A percentile compares a stretch with the other conserved stretches of the same genome.
Conservation (phyloP, 2,888 invertebrate genomes). For the Athrips mouffetella region DNA sequence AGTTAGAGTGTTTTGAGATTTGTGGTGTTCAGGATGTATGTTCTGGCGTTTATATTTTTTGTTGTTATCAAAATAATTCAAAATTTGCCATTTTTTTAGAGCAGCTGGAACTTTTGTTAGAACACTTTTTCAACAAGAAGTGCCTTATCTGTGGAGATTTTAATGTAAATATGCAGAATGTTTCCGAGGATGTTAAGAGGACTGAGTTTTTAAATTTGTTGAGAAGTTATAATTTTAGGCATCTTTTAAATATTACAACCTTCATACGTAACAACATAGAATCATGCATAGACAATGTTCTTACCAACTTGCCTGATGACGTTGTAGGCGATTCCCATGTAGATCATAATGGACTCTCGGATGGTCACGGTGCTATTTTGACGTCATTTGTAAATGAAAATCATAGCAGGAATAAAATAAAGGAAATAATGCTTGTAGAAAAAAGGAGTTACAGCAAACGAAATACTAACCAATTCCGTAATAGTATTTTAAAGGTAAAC, state of each 20-base stretch:
- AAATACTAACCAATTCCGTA: background rate
- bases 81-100: background rate
- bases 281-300: conserved; percentile 4
- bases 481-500: background rate
- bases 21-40: conserved; percentile 6
- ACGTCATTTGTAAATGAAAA: background rate
- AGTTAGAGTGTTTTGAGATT: background rate
- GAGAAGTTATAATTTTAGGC: background rate
- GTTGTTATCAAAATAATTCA: conserved; percentile 9
- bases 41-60: background rate
- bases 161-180: background rate
- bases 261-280: background rate
- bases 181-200: background rate
- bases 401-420: background rate
- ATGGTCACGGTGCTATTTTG: conserved; percentile 1
- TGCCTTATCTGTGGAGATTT: conserved; percentile 5
- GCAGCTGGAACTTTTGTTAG: background rate
- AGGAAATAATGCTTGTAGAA: background rate
- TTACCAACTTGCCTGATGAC: background rate
- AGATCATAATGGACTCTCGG: background rate
- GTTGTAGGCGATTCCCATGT: background rate
- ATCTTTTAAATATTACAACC: background rate
- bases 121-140: background rate
- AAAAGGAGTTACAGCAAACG: background rate
- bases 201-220: background rate